Evolutionary conservation across 2,888 invertebrate species (phyloP).

Genomic region (Ectemnius continuus): DNA sequence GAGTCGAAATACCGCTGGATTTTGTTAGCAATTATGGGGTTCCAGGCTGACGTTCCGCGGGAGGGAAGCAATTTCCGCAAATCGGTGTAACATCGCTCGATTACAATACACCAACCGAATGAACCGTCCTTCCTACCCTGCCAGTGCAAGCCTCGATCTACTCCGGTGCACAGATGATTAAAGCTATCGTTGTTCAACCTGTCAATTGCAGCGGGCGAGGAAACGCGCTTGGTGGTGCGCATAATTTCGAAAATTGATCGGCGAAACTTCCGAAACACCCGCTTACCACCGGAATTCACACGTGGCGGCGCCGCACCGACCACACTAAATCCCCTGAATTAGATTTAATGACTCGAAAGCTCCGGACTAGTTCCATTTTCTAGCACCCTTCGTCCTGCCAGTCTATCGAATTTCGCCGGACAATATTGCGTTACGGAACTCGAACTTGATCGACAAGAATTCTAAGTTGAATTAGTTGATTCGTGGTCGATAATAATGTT

Average conservation of each 20-base stretch:
- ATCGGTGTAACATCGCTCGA: conserved; percentile 17
- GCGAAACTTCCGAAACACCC: conserved; percentile 17
- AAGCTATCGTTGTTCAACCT: conserved; percentile 34
- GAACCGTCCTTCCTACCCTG: too few species aligned
- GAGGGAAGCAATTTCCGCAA: conserved; percentile 32
- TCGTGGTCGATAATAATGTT: too few species aligned
- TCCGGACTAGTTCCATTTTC: not conserved
- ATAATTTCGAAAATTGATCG: conserved; percentile 39
- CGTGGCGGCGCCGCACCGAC: not conserved
- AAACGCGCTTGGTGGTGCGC: conserved; percentile 17
- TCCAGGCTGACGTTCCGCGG: too few species aligned
- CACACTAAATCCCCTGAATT: not conserved
- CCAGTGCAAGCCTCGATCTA: not conserved
- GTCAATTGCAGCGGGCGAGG: conserved; percentile 15
- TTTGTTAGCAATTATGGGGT: too few species aligned
- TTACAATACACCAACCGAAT: too few species aligned
- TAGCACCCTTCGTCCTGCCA: not conserved
- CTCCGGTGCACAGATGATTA: conserved; percentile 17
- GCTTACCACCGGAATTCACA: conserved; percentile 5
- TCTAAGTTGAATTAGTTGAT: too few species aligned
- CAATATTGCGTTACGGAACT: not conserved
- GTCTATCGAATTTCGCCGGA: not conserved
- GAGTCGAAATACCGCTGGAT: too few species aligned
- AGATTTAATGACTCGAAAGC: not conserved
- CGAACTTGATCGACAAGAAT: too few species aligned